phyloP scores from a whole-genome alignment of 1,140 invertebrate species.

The Brachionus asplanchnoidis region DNA sequence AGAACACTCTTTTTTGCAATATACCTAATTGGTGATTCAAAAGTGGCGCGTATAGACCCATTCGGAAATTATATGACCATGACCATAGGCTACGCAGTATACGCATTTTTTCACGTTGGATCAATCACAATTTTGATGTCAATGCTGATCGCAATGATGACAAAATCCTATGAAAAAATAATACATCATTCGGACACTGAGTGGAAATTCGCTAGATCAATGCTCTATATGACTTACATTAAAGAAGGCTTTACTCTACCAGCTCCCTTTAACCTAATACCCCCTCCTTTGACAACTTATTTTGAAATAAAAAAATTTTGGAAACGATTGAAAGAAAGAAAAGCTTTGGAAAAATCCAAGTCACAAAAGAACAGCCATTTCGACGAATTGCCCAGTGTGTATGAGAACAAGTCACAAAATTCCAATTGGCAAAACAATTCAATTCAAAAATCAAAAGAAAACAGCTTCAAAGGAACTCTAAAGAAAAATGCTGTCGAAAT shows the following conservation, averaged over 20 bases:
- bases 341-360: not conserved
- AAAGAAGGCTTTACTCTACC: slow-evolving; percentile 78
- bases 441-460: not conserved
- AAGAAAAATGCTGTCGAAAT: not conserved
- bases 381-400: slow-evolving; percentile 31
- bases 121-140: slow-evolving; percentile 60
- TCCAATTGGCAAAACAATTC: not conserved
- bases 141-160: slow-evolving; percentile 63
- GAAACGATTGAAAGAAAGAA: not conserved
- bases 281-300: slow-evolving; percentile 71
- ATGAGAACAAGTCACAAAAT: slow-evolving; percentile 22
- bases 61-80: slow-evolving; percentile 44
- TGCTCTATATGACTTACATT: slow-evolving; percentile 85
- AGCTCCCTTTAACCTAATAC: slow-evolving; percentile 79
- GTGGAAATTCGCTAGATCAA: slow-evolving; percentile 84
- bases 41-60: slow-evolving; percentile 62
- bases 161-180: slow-evolving; percentile 59
- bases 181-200: slow-evolving; percentile 75
- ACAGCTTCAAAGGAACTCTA: not conserved
- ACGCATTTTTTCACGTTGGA: slow-evolving; percentile 55
- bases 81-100: slow-evolving; percentile 52
- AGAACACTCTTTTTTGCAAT: slow-evolving; percentile 71
- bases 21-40: slow-evolving; percentile 55
- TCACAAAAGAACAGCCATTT: not conserved
- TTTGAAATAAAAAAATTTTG: not conserved